These are phyloP conservation scores for Charaxes varanes DNA, from an alignment of 1,140 invertebrate genomes.

Conservation along the genomic window DNA sequence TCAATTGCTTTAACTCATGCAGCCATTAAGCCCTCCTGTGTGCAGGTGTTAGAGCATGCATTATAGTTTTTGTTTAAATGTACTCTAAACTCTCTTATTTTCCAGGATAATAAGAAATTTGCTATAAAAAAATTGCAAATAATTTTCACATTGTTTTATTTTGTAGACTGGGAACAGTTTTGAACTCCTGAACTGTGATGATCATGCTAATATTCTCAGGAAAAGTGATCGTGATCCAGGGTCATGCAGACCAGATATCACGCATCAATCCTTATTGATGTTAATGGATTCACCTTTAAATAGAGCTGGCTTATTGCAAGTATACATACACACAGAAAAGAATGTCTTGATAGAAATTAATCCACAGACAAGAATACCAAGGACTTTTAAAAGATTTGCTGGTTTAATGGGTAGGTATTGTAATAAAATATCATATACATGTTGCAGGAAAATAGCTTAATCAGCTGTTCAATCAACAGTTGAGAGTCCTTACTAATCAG, in stretches of 20 bases:
- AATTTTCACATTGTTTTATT: conserved; percentile 7
- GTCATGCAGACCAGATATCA: conserved; percentile 93
- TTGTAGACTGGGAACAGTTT: conserved; percentile 88
- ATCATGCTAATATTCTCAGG: conserved; percentile 88
- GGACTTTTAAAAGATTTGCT: conserved; percentile 98
- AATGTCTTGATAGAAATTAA: conserved; percentile 99
- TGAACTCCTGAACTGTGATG: conserved; percentile 95
- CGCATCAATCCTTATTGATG: conserved; percentile 97
- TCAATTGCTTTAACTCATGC: no score
- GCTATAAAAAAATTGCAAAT: no score
- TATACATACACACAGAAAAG: conserved; percentile 96
- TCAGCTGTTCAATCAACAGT: no score
- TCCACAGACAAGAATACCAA: conserved; percentile 97
- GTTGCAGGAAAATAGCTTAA: not conserved
- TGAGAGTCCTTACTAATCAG: no score
- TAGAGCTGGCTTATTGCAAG: conserved; percentile 89
- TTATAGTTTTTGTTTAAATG: no score
- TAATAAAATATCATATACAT: not conserved
- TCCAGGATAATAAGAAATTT: no score
- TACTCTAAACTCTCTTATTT: no score
- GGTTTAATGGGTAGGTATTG: conserved; percentile 92
- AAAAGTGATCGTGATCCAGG: conserved; percentile 90
- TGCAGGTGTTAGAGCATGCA: no score
- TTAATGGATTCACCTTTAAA: conserved; percentile 97
- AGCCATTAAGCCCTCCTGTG: no score